Evolutionary conservation across 2,113 vertebrate species (phyloP).

Genomic region (Carassius gibelio): DNA sequence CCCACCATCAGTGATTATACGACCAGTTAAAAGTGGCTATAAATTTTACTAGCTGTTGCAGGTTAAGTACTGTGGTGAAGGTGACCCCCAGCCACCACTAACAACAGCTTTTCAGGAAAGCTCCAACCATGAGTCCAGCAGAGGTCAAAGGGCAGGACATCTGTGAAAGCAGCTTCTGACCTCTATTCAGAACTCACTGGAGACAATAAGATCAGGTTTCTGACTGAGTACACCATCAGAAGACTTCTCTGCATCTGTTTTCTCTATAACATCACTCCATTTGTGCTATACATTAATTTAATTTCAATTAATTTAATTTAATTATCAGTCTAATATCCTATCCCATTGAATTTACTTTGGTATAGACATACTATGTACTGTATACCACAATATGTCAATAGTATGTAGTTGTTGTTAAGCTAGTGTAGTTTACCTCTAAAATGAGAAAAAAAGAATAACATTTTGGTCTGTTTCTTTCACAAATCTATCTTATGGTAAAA

Average conservation of each 20-base stretch:
- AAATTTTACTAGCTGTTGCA: conserved; percentile 41
- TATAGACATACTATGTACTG: neutral
- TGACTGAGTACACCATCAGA: conserved; percentile 27
- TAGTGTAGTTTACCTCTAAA: neutral
- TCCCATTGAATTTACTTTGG: neutral
- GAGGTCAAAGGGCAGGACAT: conserved; percentile 54
- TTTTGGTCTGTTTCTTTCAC: neutral
- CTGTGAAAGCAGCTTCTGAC: conserved; percentile 58
- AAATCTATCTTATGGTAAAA: neutral
- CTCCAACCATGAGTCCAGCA: conserved; percentile 23
- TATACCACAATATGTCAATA: neutral
- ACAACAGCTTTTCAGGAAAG: conserved; percentile 49
- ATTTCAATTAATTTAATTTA: neutral
- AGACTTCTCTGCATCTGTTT: conserved; percentile 35
- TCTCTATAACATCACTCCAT: conserved; percentile 5
- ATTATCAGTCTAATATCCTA: neutral
- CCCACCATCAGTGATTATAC: conserved; percentile 17
- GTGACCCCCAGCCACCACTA: conserved; percentile 32
- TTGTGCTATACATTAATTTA: neutral
- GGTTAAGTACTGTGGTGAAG: conserved; percentile 45
- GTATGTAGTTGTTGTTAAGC: neutral
- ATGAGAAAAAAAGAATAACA: neutral
- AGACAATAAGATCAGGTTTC: conserved; percentile 55
- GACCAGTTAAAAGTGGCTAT: conserved; percentile 39
- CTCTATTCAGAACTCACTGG: conserved; percentile 25